These are phyloP conservation scores for Andinoacara biseriatus DNA, from an alignment of 2,113 vertebrate species.

Conservation along the genomic window DNA sequence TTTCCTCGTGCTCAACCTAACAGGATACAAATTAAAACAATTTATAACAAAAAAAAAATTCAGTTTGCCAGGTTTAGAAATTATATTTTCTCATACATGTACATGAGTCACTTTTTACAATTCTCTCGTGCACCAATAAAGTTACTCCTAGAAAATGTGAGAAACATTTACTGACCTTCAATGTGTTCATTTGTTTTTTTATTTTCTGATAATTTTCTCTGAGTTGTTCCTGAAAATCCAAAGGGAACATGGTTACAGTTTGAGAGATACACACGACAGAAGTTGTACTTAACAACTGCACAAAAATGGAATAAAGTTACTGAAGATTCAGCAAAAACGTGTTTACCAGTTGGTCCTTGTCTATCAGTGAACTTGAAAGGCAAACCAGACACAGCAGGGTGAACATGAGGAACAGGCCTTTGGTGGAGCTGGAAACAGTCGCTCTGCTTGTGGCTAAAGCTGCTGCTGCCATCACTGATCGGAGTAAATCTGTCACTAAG, in stretches of 20 bases:
- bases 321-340: not conserved
- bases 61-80: not conserved
- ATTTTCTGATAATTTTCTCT: rapidly evolving
- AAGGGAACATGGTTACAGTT: not conserved
- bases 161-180: not conserved
- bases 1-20: rapidly evolving
- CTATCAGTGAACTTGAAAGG: not conserved
- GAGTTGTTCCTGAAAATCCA: not conserved
- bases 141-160: not conserved
- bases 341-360: not conserved
- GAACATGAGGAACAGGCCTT: not conserved
- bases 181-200: not conserved
- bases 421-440: not conserved
- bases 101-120: not conserved
- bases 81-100: not conserved
- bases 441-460: not conserved
- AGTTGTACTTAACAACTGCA: not conserved
- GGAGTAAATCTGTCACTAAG: not conserved
- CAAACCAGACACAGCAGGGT: conserved; percentile 19
- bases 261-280: not conserved
- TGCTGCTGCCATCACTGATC: not conserved
- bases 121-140: rapidly evolving
- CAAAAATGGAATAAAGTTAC: not conserved
- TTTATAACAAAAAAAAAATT: not conserved
- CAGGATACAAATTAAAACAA: not conserved